A percentile compares a stretch with the other conserved stretches of the same genome.
Conservation (phyloP, 2,113 vertebrate genomes). For the Isichthys henryi region DNA sequence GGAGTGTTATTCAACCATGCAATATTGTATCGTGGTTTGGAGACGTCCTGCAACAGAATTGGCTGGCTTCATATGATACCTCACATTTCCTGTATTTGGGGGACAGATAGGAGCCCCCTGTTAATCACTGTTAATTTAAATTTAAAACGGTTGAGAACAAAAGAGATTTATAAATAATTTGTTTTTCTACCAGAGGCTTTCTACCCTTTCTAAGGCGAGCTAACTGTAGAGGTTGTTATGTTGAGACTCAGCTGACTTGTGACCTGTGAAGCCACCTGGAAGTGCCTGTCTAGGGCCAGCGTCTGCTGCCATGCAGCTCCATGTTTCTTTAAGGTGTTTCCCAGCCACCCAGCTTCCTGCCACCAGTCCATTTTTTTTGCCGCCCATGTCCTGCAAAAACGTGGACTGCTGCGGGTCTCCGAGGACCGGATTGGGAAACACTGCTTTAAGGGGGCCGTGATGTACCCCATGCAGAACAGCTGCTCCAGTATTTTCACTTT, state of each 20-base stretch:
- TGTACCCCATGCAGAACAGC: not conserved
- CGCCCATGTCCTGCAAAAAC: not conserved
- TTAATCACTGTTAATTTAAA: slow-evolving; percentile 1
- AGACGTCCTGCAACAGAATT: not conserved
- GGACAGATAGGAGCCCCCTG: not conserved
- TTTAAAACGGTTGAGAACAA: not conserved
- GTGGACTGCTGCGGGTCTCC: not conserved
- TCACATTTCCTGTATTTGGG: not conserved
- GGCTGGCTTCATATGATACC: not conserved
- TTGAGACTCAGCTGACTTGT: not conserved
- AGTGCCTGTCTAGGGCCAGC: not conserved
- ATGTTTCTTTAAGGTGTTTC: not conserved
- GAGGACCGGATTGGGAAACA: not conserved
- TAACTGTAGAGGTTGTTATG: not conserved
- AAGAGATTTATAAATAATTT: not conserved
- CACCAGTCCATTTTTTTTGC: not conserved
- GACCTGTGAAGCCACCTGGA: not conserved
- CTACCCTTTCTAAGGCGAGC: not conserved
- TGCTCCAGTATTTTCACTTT: not conserved
- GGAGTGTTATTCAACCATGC: not conserved
- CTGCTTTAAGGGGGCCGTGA: not conserved
- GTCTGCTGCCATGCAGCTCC: not conserved
- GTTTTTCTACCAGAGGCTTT: not conserved
- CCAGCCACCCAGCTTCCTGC: not conserved
- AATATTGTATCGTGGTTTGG: not conserved